These are phyloP conservation scores for Sceliomorpha sp. DNA, from an alignment of 2,888 invertebrate genomes.

Conservation along the genomic window DNA sequence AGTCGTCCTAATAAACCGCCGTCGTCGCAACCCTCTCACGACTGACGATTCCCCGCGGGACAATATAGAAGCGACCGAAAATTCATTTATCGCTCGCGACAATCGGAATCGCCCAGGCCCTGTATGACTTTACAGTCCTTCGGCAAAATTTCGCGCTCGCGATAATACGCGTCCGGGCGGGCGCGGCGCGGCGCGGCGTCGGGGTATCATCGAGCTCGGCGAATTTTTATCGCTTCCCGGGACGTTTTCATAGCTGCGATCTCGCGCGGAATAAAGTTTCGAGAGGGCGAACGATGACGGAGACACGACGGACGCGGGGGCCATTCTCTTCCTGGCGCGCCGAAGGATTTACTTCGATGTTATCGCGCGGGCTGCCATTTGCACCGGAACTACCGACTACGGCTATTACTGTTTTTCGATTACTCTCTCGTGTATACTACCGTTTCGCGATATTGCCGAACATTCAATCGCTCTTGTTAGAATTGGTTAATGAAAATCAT, in stretches of 20 bases:
- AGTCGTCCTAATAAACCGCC: conserved; percentile 6
- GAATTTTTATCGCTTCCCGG: conserved; percentile 50
- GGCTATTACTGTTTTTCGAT: conserved; percentile 34
- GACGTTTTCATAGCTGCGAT: conserved; percentile 37
- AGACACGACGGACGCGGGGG: conserved; percentile 6
- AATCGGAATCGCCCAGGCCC: not conserved
- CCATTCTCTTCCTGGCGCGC: conserved; percentile 30
- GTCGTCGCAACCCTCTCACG: not conserved
- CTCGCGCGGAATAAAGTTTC: conserved; percentile 42
- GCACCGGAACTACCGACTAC: conserved; percentile 25
- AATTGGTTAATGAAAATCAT: no score
- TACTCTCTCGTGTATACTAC: conserved; percentile 4
- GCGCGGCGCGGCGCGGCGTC: no score
- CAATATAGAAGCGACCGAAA: conserved; percentile 37
- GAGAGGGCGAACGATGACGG: conserved; percentile 21
- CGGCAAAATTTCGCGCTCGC: conserved; percentile 37
- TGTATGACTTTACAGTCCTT: conserved; percentile 46
- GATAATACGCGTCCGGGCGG: conserved; percentile 37
- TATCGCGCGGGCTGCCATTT: conserved; percentile 22
- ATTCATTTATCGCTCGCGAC: conserved; percentile 43
- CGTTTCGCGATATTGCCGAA: no score
- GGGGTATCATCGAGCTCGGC: conserved; percentile 42
- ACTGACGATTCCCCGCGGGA: conserved; percentile 15
- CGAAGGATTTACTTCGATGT: conserved; percentile 45
- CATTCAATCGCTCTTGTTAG: no score